Conservation (phyloP, 2,113 vertebrate genomes). For the Myrmecophaga tridactyla region DNA sequence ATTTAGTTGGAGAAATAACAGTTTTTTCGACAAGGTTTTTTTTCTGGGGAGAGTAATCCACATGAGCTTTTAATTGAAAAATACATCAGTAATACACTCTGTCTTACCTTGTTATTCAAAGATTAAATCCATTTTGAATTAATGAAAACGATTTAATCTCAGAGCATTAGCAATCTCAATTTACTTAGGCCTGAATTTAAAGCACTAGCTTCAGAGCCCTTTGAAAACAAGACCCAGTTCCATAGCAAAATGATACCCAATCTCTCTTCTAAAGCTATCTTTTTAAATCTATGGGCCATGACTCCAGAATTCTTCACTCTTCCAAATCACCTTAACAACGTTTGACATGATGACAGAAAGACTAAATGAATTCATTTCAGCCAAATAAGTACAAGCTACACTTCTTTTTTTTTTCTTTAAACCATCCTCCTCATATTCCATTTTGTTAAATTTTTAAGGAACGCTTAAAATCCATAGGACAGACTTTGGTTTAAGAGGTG, state of each 20-base stretch:
- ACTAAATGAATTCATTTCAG: slow-evolving; percentile 50
- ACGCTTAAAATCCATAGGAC: neutral
- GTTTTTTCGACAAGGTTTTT: neutral
- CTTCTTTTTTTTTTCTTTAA: neutral
- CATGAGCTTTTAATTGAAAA: slow-evolving; percentile 38
- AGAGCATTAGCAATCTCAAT: neutral
- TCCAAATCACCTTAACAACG: slow-evolving; percentile 42
- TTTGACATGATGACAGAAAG: slow-evolving; percentile 49
- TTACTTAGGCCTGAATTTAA: slow-evolving; percentile 41
- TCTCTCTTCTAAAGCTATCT: slow-evolving; percentile 33
- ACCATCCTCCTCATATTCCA: slow-evolving; percentile 25
- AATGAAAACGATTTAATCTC: slow-evolving; percentile 44
- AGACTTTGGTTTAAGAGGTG: neutral
- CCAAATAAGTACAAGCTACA: neutral
- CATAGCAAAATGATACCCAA: slow-evolving; percentile 24
- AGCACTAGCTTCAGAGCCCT: slow-evolving; percentile 43
- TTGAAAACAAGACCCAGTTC: slow-evolving; percentile 44
- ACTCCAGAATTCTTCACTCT: slow-evolving; percentile 44
- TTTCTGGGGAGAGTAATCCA: neutral
- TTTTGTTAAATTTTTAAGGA: slow-evolving; percentile 48
- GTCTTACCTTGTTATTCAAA: slow-evolving; percentile 45
- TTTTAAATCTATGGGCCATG: slow-evolving; percentile 45
- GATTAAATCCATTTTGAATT: slow-evolving; percentile 59
- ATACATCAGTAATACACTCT: slow-evolving; percentile 8
- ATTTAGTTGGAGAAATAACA: slow-evolving; percentile 13